Evolutionary conservation across 2,888 invertebrate species (phyloP), one percentile per base, ranked within the genome.

Genomic region (Strigamia maritima): DNA sequence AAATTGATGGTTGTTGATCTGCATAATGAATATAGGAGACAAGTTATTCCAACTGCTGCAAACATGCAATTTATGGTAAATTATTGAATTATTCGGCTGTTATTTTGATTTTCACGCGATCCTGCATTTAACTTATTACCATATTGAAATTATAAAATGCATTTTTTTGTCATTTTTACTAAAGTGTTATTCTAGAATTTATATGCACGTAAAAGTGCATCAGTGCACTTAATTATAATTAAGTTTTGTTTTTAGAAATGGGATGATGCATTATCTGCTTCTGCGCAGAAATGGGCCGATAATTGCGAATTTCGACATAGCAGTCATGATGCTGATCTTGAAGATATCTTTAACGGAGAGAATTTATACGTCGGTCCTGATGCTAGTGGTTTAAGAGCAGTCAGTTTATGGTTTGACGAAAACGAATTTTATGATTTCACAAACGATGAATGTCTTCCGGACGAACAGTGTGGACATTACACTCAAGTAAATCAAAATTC

Each of bases 401-500:
- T 74, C 24, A 38, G 7, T 24, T 38, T 74, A 22, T 79, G 79
- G 79, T 79, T 22, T 38, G 28, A 38, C 0, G 79, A 79, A 38
- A 35, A 22, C 2, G 31, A 38, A 26, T 35, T 70, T 19, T 79
- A 70, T n/a, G 40, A 79, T 26, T 40, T 38, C 3, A 28, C 19
- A 12, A n/a, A 40, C 6, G 24, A 40, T 31, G 16, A 26, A n/a
- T 79, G 79, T 24, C 6, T 24, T 24, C 76, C 40, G 4, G 74
- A 24, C 2, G 74, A 79, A 38, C 60, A 40, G 40, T 79, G 79
- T 38, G 74, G 74, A 19, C 79, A 79, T 74, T 79, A 79, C 38
- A 74, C 40, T 10, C 79, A 79, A 70, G 79, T 78, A 54, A 65
- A 26, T 12, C 22, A n/a, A 16, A 19, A 3, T 24, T 65, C 16